Evolutionary conservation across 1,140 invertebrate species (phyloP).

Genomic region (Drosophila mauritiana): DNA sequence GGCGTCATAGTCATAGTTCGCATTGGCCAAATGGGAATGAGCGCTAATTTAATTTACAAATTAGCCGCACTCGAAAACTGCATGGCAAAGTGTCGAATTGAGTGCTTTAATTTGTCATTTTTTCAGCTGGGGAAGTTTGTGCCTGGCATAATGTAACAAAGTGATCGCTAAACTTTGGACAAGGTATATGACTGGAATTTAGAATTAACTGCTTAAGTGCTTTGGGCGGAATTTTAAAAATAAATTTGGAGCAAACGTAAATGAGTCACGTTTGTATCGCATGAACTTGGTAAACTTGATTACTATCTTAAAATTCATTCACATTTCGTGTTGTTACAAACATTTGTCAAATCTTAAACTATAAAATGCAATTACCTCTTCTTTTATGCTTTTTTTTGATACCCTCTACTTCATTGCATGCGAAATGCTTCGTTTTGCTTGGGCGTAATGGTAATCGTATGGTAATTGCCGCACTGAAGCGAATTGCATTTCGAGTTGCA

Average conservation of each 20-base stretch:
- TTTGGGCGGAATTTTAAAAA: background rate
- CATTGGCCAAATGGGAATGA: constrained; percentile 63
- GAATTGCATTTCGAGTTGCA: constrained; percentile 48
- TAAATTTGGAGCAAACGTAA: background rate
- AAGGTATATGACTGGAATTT: constrained; percentile 10
- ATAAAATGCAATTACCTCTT: too few relatives aligned
- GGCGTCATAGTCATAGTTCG: constrained; percentile 63
- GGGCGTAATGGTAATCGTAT: constrained; percentile 43
- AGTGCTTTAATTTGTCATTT: constrained; percentile 43
- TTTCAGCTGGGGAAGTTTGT: constrained; percentile 7
- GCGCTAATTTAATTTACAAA: constrained; percentile 79
- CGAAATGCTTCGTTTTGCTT: constrained; percentile 27
- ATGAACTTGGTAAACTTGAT: too few relatives aligned
- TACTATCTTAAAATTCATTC: too few relatives aligned
- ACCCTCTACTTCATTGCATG: constrained; percentile 12
- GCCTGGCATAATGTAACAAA: constrained; percentile 15
- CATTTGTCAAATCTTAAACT: too few relatives aligned
- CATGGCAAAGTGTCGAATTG: constrained; percentile 42
- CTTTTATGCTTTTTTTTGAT: background rate
- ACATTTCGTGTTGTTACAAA: too few relatives aligned
- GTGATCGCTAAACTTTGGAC: constrained; percentile 12
- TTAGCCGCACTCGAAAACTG: constrained; percentile 56
- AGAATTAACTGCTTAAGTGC: background rate
- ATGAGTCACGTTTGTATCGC: too few relatives aligned
- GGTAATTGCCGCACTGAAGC: constrained; percentile 39